Percentiles rank a stretch among this genome's conserved stretches.
Conservation (phyloP, 1,140 invertebrate genomes). For the Listronotus oregonensis region DNA sequence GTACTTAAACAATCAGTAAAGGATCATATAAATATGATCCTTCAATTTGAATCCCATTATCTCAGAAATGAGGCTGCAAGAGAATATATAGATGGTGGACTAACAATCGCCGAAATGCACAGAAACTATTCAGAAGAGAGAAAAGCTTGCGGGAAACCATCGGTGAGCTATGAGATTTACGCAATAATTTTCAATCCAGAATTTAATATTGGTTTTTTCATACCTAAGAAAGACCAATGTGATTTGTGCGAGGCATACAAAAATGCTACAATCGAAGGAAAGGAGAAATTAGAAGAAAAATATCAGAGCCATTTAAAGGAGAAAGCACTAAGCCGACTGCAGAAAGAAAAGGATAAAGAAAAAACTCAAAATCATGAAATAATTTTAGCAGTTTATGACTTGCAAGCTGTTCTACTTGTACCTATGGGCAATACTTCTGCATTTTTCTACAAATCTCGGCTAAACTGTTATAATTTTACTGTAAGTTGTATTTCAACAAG, state of each 20-base stretch:
- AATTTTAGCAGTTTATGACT: conserved; percentile 21
- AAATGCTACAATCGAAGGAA: too few relatives aligned
- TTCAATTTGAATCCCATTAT: conserved; percentile 53
- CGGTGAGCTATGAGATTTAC: conserved; percentile 46
- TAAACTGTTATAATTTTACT: too few relatives aligned
- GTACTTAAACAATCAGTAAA: conserved; percentile 34
- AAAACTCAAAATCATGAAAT: conserved; percentile 20
- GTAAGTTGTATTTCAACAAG: too few relatives aligned
- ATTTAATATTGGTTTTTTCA: conserved; percentile 52
- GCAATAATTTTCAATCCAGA: conserved; percentile 49
- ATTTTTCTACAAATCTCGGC: too few relatives aligned
- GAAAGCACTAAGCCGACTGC: conserved; percentile 19
- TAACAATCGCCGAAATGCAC: conserved; percentile 49
- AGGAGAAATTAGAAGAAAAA: not conserved
- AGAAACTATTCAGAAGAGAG: conserved; percentile 46
- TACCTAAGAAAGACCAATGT: too few relatives aligned
- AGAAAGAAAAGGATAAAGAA: conserved; percentile 22
- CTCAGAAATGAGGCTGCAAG: conserved; percentile 39
- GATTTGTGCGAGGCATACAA: too few relatives aligned
- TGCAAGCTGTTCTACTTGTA: conserved; percentile 23
- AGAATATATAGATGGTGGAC: conserved; percentile 50
- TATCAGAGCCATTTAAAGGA: conserved; percentile 1
- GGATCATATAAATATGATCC: too few relatives aligned
- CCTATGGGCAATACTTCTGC: conserved; percentile 18
- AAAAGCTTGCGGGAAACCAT: conserved; percentile 33